A percentile compares a stretch with the other conserved stretches of the same genome.
These are phyloP conservation scores for Pyrocephalus nanus DNA, from an alignment of 2,797 vertebrate species.

Conservation along the genomic window DNA sequence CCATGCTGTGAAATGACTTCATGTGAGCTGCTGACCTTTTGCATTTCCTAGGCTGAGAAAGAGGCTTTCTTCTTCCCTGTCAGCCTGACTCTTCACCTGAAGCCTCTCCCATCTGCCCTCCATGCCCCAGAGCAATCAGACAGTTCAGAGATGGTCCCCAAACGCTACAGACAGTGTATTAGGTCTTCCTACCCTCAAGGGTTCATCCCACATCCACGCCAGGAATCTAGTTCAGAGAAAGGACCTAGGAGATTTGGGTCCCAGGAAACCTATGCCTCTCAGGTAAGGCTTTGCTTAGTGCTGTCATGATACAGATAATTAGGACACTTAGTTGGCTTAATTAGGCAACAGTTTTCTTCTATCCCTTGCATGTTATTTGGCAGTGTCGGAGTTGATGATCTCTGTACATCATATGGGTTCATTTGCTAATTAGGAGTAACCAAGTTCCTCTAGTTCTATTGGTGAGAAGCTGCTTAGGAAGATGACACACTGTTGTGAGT, in stretches of 20 bases:
- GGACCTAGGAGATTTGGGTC: not conserved
- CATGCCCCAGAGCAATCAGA: accelerated
- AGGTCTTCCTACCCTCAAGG: not conserved
- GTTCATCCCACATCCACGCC: not conserved
- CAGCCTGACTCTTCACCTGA: accelerated
- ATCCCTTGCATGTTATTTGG: accelerated
- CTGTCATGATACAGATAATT: not conserved
- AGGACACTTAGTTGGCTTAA: not conserved
- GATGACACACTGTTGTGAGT: not conserved
- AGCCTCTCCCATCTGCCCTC: not conserved
- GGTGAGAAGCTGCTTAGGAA: not conserved
- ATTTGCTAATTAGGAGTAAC: not conserved
- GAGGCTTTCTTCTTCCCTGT: not conserved
- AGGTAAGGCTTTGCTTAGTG: not conserved
- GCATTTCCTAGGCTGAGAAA: not conserved
- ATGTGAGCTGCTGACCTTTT: not conserved
- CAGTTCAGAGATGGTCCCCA: not conserved
- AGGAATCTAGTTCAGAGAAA: not conserved
- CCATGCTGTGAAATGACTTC: not conserved
- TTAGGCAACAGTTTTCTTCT: not conserved
- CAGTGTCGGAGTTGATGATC: not conserved
- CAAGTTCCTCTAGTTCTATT: not conserved
- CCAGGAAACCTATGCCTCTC: not conserved
- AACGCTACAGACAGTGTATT: not conserved
- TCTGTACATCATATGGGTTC: not conserved